These are phyloP conservation scores for Heteropelma amictum DNA, from an alignment of 2,888 invertebrate genomes.

Conservation along the genomic window DNA sequence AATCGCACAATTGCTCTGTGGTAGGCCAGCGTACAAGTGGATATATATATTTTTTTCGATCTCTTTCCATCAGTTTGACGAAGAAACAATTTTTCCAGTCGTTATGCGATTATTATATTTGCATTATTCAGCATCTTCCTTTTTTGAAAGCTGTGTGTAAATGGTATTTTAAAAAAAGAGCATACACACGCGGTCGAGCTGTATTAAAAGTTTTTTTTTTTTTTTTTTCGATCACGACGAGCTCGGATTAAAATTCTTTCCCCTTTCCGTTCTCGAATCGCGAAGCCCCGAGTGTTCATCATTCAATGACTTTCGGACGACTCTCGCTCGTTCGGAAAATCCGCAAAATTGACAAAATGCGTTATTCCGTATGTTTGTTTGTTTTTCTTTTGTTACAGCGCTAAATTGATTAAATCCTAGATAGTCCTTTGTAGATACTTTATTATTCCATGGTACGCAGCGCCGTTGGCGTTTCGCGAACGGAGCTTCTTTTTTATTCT, in stretches of 20 bases:
- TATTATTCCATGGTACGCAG: slow-evolving; percentile 63
- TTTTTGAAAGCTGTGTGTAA: neutral
- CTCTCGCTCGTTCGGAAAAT: slow-evolving; percentile 39
- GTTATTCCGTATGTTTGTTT: slow-evolving; percentile 20
- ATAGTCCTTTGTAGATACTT: slow-evolving; percentile 68
- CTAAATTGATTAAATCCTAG: slow-evolving; percentile 73
- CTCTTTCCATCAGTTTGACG: neutral
- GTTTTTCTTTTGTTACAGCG: slow-evolving; percentile 60
- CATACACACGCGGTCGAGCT: neutral
- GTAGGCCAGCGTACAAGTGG: no score
- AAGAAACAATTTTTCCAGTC: neutral
- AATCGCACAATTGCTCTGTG: no score
- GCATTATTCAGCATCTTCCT: neutral
- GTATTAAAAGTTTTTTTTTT: slow-evolving; percentile 38
- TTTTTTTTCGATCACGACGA: slow-evolving; percentile 61
- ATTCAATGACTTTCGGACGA: neutral
- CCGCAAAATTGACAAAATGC: slow-evolving; percentile 12
- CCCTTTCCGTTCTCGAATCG: neutral
- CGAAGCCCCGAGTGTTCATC: neutral
- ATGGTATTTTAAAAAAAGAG: neutral
- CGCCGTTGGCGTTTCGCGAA: slow-evolving; percentile 48
- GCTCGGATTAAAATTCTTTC: slow-evolving; percentile 48
- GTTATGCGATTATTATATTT: neutral
- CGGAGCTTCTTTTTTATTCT: slow-evolving; percentile 20
- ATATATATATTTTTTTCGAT: neutral